Base-by-base conservation (phyloP, 2,888 invertebrate species). In the Volucella bombylans region DNA sequence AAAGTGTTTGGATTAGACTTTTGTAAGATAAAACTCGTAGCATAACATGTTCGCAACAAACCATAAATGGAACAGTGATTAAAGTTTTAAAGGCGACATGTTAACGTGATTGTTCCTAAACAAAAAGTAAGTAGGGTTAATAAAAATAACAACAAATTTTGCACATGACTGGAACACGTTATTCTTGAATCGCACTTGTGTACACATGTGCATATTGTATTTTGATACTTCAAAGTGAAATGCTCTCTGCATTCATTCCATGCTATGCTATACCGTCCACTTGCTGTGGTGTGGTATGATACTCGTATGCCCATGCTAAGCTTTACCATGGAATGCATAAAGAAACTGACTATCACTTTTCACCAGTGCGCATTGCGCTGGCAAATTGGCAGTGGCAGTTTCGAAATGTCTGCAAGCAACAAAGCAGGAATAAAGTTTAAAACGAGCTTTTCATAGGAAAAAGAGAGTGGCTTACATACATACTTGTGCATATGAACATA, bases 331-430 rank as follows among this genome's bases (percentile, higher is more conserved):
- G 14, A 12, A 39, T 45, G 64, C 47, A 64, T 18, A 47, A 10
- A 73, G 62, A 72, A 39, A 54, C 49, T 68, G 31, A 39, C 69
- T 81, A 69, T 74, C 55, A 81, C 64, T 81, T 81, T 64, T 31
- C 10, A 64, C 62, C 45, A 45, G 49, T 81, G 80, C 74, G 74
- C 62, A 69, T 45, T 59, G 50, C 64, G 50, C 64, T 15, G 67
- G 45, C 49, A 69, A 11, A 47, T 9, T 4, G 55, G 31, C 18
- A 12, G 31, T 31, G 31, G 31, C 6, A 31, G 6, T 31, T 4
- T 31, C 6, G 31, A 31, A 31, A 31, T 31, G 6, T 31, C 31
- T 31, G 31, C 31, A 31, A 31, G 31, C 31, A 31, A 6, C 6
- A 6, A 23, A 31, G 6, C 31, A 57, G 14, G 12, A 39, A 55